These are phyloP conservation scores for Goniozus legneri DNA, from an alignment of 1,140 invertebrate species.

Conservation along the genomic window DNA sequence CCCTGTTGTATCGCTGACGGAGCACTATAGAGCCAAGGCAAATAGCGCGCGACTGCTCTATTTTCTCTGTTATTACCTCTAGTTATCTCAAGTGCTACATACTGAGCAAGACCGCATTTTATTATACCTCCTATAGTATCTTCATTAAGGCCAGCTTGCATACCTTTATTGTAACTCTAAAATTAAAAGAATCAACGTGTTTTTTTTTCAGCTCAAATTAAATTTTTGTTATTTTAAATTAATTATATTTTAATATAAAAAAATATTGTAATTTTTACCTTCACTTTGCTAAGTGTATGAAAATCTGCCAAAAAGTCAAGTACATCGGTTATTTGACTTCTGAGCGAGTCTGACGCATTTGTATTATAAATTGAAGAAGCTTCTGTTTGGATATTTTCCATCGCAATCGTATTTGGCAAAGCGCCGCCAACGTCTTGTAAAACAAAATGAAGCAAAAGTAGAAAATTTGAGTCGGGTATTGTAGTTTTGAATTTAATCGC, in stretches of 20 bases:
- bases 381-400: constrained; percentile 57
- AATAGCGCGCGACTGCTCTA: constrained; percentile 74
- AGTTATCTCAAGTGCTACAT: constrained; percentile 89
- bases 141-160: constrained; percentile 80
- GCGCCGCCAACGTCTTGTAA: constrained; percentile 82
- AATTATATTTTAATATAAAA: background rate
- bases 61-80: constrained; percentile 82
- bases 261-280: constrained; percentile 59
- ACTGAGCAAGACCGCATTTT: constrained; percentile 94
- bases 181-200: too few relatives aligned
- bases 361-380: constrained; percentile 66
- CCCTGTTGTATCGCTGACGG: constrained; percentile 83
- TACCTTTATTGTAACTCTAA: constrained; percentile 77
- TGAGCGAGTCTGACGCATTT: constrained; percentile 88
- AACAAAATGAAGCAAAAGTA: constrained; percentile 85
- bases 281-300: constrained; percentile 94
- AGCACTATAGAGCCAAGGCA: constrained; percentile 90
- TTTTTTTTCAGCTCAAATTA: too few relatives aligned
- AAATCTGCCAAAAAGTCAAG: constrained; percentile 95
- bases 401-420: constrained; percentile 62
- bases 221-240: constrained; percentile 13
- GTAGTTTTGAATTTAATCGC: constrained; percentile 92
- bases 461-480: constrained; percentile 90
- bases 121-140: constrained; percentile 93
- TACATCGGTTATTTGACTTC: constrained; percentile 88